Evolutionary conservation across 1,140 invertebrate species (phyloP), one percentile per base, ranked within the genome.

Genomic region (Rhynchophorus ferrugineus): DNA sequence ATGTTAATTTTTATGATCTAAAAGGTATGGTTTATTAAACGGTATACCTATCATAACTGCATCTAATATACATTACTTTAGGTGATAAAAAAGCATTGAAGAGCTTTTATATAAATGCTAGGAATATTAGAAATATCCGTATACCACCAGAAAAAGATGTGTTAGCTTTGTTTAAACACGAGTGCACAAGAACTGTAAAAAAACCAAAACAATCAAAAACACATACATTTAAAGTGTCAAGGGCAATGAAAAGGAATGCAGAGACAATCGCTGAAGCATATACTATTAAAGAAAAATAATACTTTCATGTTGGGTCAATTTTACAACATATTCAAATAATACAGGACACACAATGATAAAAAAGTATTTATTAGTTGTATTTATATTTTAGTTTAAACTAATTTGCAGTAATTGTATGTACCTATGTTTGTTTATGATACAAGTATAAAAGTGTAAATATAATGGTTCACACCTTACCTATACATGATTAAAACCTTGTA

Each of bases 41-140:
- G 16, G 21, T 29, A 29, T 29, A 6, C 24, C 24, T 18, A 3
- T 46, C n/a, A 14, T 35, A n/a, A n/a, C n/a, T 2, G 29, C 5
- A 38, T 38, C 11, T 50, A n/a, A 18, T 9, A 11, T 22, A 5
- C 35, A 49, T 35, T 7, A 35, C 59, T 62, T 29, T 44, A 63
- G 64, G 60, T 34, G 49, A 20, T 14, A 35, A 52, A 51, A 56
- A 58, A 48, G 13, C 50, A 2, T 65, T 68, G 50, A 33, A 57
- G 34, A 56, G 37, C 6, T 65, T 68, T 41, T 65, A 45, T 52
- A 43, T 68, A 24, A 58, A 46, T 33, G 48, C 57, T 13, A 55
- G 64, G 38, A 59, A 60, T 53, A 62, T 68, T 42, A 57, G 62
- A 13, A 57, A 64, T 48, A 53, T 68, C 2, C 64, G 65, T 45